Percentiles rank a stretch among this genome's conserved stretches.
Evolutionary conservation across 1,140 invertebrate genomes (phyloP).

Genomic region (Hesperophylax magnus): DNA sequence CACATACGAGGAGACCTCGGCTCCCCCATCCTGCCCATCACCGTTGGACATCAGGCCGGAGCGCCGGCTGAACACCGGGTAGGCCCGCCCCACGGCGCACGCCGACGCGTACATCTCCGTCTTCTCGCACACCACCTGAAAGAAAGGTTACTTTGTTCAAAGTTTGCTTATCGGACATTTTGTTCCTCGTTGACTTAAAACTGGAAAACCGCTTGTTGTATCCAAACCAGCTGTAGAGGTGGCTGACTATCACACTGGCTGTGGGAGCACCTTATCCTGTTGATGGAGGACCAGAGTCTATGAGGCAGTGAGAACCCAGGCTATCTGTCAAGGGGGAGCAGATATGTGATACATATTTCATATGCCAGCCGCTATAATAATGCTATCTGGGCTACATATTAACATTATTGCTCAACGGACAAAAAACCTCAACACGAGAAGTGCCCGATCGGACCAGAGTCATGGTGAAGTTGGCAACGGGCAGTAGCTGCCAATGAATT

Average conservation of each 20-base stretch:
- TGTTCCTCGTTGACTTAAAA: background rate
- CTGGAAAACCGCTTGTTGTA: background rate
- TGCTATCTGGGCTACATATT: too few relatives aligned
- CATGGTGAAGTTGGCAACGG: too few relatives aligned
- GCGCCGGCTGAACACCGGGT: constrained; percentile 82
- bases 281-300: too few relatives aligned
- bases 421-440: too few relatives aligned
- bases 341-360: too few relatives aligned
- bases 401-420: too few relatives aligned
- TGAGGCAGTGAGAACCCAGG: too few relatives aligned
- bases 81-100: constrained; percentile 85
- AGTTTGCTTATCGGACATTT: background rate
- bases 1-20: constrained; percentile 67
- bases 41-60: constrained; percentile 70
- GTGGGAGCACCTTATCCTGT: too few relatives aligned
- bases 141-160: background rate
- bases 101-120: constrained; percentile 83
- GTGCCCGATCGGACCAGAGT: too few relatives aligned
- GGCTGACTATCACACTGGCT: background rate
- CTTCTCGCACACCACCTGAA: constrained; percentile 84
- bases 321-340: too few relatives aligned
- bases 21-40: constrained; percentile 38
- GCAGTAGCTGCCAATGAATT: too few relatives aligned
- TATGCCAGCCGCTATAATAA: too few relatives aligned
- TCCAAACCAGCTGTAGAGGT: background rate